Evolutionary conservation across 2,797 vertebrate species (phyloP).

Genomic region (Emydoidea blandingii): DNA sequence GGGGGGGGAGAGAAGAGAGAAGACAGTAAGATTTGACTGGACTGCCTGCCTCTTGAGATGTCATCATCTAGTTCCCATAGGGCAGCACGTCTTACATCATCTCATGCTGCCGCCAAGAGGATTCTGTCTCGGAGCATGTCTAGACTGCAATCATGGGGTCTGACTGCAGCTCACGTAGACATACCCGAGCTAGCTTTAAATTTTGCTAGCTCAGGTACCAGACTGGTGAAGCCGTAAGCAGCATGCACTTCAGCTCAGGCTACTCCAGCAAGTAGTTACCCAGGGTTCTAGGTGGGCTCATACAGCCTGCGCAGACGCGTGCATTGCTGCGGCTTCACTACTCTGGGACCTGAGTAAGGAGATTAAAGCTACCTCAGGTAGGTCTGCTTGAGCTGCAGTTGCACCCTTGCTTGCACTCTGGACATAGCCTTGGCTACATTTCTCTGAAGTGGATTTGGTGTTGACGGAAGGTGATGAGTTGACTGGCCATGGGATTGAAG

Average conservation of each 20-base stretch:
- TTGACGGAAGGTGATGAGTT: background rate
- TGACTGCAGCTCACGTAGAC: background rate
- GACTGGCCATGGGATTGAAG: background rate
- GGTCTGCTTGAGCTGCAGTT: background rate
- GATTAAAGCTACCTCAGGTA: background rate
- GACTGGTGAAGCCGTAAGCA: background rate
- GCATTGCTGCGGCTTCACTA: background rate
- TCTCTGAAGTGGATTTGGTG: fast-evolving
- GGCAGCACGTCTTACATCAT: background rate
- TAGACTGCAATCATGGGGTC: background rate
- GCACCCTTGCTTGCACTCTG: too few relatives aligned
- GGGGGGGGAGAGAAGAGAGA: background rate
- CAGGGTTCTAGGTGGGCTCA: background rate
- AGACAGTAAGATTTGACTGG: background rate
- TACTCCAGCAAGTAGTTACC: background rate
- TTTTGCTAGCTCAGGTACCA: background rate
- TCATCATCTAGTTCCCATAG: background rate
- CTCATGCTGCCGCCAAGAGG: background rate
- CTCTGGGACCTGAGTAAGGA: background rate
- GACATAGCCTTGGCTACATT: background rate
- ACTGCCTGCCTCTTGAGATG: background rate
- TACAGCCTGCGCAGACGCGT: background rate
- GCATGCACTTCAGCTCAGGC: background rate
- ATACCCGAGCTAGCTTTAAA: background rate
- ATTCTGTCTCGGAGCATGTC: background rate